Conservation (phyloP, 2,113 vertebrate genomes). For the Perognathus longimembris region DNA sequence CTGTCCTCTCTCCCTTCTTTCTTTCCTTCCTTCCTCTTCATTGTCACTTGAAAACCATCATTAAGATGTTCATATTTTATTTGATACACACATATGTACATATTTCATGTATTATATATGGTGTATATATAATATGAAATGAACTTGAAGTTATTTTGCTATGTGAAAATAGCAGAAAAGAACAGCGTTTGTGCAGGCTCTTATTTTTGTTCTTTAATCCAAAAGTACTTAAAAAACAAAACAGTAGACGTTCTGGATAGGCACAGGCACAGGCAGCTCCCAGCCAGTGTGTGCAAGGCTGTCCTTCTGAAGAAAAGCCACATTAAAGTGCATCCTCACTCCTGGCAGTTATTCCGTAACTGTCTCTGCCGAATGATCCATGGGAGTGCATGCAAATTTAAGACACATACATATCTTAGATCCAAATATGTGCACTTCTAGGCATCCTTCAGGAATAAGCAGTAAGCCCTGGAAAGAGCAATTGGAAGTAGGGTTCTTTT, state of each 20-base stretch:
- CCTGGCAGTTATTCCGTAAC: no score
- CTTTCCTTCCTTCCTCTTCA: background rate
- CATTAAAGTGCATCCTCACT: background rate
- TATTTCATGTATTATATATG: no score
- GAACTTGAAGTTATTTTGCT: slow-evolving; percentile 11
- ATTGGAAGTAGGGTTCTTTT: background rate
- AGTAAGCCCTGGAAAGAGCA: background rate
- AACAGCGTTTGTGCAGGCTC: background rate
- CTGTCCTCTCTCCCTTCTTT: no score
- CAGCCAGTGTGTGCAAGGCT: accelerated
- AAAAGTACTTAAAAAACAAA: background rate
- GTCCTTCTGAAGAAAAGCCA: background rate
- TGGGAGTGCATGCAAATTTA: background rate
- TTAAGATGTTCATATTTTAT: background rate
- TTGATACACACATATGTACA: background rate
- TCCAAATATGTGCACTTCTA: background rate
- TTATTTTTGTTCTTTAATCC: slow-evolving; percentile 11
- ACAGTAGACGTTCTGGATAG: background rate
- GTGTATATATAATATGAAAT: background rate
- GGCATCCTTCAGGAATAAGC: background rate
- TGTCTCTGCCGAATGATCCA: background rate
- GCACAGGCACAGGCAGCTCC: background rate
- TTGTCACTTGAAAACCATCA: background rate
- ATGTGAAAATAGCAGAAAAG: background rate
- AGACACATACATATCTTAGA: background rate